Evolutionary conservation across 1,140 invertebrate species (phyloP).

Genomic region (Drosophila jambulina): DNA sequence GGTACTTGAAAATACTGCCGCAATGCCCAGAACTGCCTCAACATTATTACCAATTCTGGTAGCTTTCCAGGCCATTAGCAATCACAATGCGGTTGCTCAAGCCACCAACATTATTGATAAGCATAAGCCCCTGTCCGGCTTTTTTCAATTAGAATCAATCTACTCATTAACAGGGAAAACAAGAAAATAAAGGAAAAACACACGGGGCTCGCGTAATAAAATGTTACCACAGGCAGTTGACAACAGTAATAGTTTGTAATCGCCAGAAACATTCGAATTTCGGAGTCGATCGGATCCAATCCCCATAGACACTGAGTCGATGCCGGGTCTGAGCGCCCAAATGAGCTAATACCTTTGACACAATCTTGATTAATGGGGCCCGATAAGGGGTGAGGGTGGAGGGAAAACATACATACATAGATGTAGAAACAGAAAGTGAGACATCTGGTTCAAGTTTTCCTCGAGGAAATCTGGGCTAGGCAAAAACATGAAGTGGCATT

Average conservation of each 20-base stretch:
- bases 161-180: slow-evolving; percentile 16
- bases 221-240: slow-evolving; percentile 33
- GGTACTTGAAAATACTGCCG: background rate
- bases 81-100: slow-evolving; percentile 19
- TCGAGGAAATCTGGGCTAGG: slow-evolving; percentile 17
- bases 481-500: slow-evolving; percentile 21
- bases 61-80: slow-evolving; percentile 32
- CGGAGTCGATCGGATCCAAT: slow-evolving; percentile 15
- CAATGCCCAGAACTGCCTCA: background rate
- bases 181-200: background rate
- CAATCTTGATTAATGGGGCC: slow-evolving; percentile 58
- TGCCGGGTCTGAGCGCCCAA: slow-evolving; percentile 20
- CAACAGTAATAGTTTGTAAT: slow-evolving; percentile 47
- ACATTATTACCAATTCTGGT: slow-evolving; percentile 3
- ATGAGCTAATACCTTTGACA: slow-evolving; percentile 60
- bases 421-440: background rate
- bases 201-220: slow-evolving; percentile 24
- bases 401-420: background rate
- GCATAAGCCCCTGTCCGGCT: slow-evolving; percentile 8
- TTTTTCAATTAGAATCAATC: slow-evolving; percentile 53
- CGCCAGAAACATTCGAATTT: slow-evolving; percentile 19
- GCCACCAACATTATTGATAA: slow-evolving; percentile 20
- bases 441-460: slow-evolving; percentile 22
- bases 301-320: slow-evolving; percentile 37
- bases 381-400: slow-evolving; percentile 30